Base-by-base conservation (phyloP, 2,797 vertebrate genomes). In the Odontamblyopus lacepedii region DNA sequence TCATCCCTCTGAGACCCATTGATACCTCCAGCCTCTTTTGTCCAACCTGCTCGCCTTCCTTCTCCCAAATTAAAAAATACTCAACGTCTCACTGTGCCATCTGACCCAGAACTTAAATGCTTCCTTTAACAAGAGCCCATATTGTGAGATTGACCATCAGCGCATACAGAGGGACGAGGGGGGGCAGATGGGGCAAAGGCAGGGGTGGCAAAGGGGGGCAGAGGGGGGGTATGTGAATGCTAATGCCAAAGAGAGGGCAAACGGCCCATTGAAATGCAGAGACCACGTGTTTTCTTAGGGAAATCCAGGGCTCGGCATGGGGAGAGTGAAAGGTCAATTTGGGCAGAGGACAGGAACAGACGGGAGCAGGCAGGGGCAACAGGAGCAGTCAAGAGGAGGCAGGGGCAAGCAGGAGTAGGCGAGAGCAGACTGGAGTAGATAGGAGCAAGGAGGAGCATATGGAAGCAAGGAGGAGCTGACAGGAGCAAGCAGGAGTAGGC, bases 251-350 rank as follows among this genome's bases (percentile, higher is more conserved):
- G 72, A 19, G 57, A 85, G 74, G 91, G 86, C 86, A 94, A 94
- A 93, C 85, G 90, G 78, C 78, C 92, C 57, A 94, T 94, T 94
- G 92, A 93, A 83, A 94, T 95, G 93, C 92, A 88, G 88, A 92
- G 91, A 80, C 78, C 81, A 74, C 57, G 26, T 94, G 93, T 93
- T 94, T 94, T 94, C 93, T 91, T 93, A 93, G 90, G 92, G 87
- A 92, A 93, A 93, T 94, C 91, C 89, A 87, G 85, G 89, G 83
- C 86, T 86, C 80, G 44, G 75, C 89, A 89, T 89, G 87, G 88
- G 83, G 70, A 76, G 87, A 92, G 83, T 83, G 82, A 90, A 88
- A 90, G 88, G 88, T 91, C 85, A 89, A 75, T 79, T 81, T 85
- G 84, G 87, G 86, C 87, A 88, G 91, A 82, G 81, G 32, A 35